Evolutionary conservation across 2,113 vertebrate genomes (phyloP).

Genomic region (Mesitornis unicolor): DNA sequence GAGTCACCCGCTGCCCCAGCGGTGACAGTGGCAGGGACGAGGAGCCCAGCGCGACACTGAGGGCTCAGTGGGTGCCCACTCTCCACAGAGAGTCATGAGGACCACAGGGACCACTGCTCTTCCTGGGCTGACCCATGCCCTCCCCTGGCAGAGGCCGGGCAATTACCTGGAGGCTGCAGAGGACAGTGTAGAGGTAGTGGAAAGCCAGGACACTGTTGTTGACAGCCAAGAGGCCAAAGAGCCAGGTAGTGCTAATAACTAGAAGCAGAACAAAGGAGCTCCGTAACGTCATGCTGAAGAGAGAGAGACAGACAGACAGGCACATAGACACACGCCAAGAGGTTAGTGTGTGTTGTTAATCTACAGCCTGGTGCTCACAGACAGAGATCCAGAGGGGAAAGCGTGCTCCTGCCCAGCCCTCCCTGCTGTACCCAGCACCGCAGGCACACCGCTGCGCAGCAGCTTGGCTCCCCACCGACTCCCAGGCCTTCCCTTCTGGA

Average conservation of each 20-base stretch:
- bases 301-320: constrained; percentile 59
- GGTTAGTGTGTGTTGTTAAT: constrained; percentile 49
- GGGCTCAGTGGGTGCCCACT: neutral
- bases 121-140: neutral
- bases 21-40: neutral
- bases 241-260: constrained; percentile 92
- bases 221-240: constrained; percentile 96
- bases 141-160: neutral
- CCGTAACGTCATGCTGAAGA: constrained; percentile 86
- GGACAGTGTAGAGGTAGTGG: constrained; percentile 95
- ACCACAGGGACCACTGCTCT: neutral
- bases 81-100: neutral
- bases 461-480: rapidly evolving
- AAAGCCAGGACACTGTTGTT: constrained; percentile 98
- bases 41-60: rapidly evolving
- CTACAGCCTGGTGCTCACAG: neutral
- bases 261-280: constrained; percentile 93
- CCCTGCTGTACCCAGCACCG: neutral
- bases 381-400: constrained; percentile 31
- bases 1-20: neutral
- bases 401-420: neutral
- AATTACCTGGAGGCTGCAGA: constrained; percentile 93
- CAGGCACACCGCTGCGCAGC: neutral
- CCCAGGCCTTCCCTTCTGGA: constrained; percentile 31
- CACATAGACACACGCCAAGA: neutral